Evolutionary conservation across 2,113 vertebrate genomes (phyloP).

Genomic region (Meles meles): DNA sequence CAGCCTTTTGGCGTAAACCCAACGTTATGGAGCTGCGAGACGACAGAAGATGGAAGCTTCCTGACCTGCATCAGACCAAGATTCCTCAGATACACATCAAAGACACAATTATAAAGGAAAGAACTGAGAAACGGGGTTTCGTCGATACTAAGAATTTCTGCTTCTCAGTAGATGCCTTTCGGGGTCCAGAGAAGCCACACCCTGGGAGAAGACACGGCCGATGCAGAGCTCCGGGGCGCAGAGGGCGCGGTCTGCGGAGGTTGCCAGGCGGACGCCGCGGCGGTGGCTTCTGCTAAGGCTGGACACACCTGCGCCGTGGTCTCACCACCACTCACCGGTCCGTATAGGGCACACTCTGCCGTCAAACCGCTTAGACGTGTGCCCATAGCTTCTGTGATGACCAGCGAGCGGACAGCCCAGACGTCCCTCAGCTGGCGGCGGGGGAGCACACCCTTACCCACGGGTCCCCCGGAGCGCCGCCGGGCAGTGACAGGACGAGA

Average conservation of each 20-base stretch:
- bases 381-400: no score
- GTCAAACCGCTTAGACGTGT: neutral
- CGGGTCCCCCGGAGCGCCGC: fast-evolving
- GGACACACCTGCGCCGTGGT: no score
- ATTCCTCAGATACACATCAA: neutral
- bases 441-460: fast-evolving
- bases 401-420: neutral
- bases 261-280: neutral
- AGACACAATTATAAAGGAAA: neutral
- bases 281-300: neutral
- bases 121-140: neutral
- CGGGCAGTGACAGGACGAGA: neutral
- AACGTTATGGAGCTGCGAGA: neutral
- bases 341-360: neutral
- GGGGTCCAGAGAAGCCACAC: neutral
- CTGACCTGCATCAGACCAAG: neutral
- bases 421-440: neutral
- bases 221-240: fast-evolving
- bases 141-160: neutral
- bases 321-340: fast-evolving
- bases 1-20: neutral
- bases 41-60: neutral
- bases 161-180: neutral
- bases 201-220: neutral
- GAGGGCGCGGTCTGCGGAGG: neutral